These are phyloP conservation scores for Paratilapia polleni DNA, from an alignment of 2,113 vertebrate species.

Conservation along the genomic window DNA sequence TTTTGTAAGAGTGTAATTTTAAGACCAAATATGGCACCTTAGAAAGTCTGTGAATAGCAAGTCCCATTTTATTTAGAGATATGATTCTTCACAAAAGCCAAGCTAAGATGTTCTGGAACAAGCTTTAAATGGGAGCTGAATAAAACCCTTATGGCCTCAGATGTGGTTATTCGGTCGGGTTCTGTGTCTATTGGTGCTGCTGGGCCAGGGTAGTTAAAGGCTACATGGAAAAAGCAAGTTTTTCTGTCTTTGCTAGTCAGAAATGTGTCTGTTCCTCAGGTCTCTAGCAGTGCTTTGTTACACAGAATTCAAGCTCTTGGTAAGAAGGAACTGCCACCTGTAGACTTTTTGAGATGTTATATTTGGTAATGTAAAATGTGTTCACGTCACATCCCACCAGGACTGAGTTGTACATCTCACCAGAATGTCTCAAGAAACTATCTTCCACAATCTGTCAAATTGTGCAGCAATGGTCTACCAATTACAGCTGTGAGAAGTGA, in stretches of 20 bases:
- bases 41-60: slow-evolving; percentile 19
- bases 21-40: slow-evolving; percentile 26
- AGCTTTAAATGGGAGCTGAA: slow-evolving; percentile 35
- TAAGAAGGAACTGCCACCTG: slow-evolving; percentile 50
- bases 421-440: slow-evolving; percentile 58
- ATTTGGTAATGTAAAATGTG: slow-evolving; percentile 70
- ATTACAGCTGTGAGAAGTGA: slow-evolving; percentile 67
- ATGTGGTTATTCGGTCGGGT: neutral
- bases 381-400: slow-evolving; percentile 60
- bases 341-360: slow-evolving; percentile 64
- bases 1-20: neutral
- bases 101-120: slow-evolving; percentile 26
- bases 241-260: slow-evolving; percentile 1
- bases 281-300: slow-evolving; percentile 33
- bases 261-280: neutral
- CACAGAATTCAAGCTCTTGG: slow-evolving; percentile 43
- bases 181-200: neutral
- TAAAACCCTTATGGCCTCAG: neutral
- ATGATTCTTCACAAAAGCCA: slow-evolving; percentile 24
- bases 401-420: slow-evolving; percentile 62
- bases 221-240: slow-evolving; percentile 5
- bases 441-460: slow-evolving; percentile 66
- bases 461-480: slow-evolving; percentile 61
- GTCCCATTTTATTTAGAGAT: slow-evolving; percentile 21
- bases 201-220: neutral